Evolutionary conservation across 2,888 invertebrate genomes (phyloP), one percentile per base, ranked within the genome.

Genomic region (Lutraria lutraria): DNA sequence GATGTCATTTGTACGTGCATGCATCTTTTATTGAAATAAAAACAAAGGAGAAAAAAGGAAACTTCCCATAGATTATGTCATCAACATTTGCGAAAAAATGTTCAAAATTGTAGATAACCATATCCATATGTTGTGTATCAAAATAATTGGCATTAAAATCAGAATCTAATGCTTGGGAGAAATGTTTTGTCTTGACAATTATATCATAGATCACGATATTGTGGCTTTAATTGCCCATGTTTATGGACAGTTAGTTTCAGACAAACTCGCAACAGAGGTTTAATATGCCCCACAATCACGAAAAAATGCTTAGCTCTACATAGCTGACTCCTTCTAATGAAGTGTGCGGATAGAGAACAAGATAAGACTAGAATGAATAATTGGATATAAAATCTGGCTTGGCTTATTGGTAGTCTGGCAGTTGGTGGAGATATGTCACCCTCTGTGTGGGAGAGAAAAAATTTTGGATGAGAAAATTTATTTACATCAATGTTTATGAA

Each of bases 231-330:
- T 89, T 86, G 88, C 85, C 86, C 86, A 80, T 80, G 80, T 86
- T 89, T 89, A 89, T 89, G 88, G 88, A 80, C 83, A 60, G 63
- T 83, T 86, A 83, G 83, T 80, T 86, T 82, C 81, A 43, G 76
- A 60, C 82, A 60, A 56, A 31, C 82, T 80, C 72, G 79, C 85
- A 68, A 85, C 79, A 82, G 85, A 34, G 82, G 56, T 53, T 82
- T 85, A 81, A 88, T 88, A 88, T 85, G 84, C 53, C 79, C 31
- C 34, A 21, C 25, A 19, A 76, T 83, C 53, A 88, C 63, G 34
- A 81, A 88, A 54, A 84, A 80, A 34, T 60, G 76, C 60, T 60
- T 60, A 34, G 81, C 54, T 34, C 25, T 72, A 19, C 29, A 72
- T 84, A 13, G 84, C 76, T 84, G 52, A 31, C 72, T 83, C 63